phyloP scores from a whole-genome alignment of 2,888 invertebrate genomes.

The Macropis europaea region DNA sequence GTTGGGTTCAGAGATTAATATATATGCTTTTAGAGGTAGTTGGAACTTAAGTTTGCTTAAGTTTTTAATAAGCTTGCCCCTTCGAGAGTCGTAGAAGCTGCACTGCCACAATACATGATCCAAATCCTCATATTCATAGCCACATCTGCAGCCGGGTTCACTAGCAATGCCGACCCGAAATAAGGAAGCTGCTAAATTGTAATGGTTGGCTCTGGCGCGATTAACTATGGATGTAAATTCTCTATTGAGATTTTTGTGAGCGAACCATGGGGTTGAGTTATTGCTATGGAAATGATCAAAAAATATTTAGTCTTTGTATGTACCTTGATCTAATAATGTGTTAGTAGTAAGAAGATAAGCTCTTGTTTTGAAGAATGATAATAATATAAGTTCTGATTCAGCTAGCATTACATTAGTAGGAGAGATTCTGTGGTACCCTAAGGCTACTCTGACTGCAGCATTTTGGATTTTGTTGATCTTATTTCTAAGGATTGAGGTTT shows the following conservation, averaged over 20 bases:
- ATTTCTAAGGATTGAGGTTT: background rate
- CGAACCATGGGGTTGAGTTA: background rate
- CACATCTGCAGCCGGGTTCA: background rate
- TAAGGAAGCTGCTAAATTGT: background rate
- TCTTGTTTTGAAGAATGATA: background rate
- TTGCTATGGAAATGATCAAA: background rate
- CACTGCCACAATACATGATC: constrained; percentile 2
- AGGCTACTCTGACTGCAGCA: background rate
- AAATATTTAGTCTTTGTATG: background rate
- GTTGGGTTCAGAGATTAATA: background rate
- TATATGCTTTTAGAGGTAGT: background rate
- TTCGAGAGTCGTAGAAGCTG: background rate
- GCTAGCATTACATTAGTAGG: background rate
- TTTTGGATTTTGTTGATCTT: background rate
- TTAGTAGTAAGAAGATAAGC: background rate
- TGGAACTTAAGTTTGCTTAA: background rate
- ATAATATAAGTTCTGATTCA: background rate
- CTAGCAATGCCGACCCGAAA: background rate
- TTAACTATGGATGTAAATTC: constrained; percentile 6
- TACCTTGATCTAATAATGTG: background rate
- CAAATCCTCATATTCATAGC: background rate
- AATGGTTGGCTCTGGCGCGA: background rate
- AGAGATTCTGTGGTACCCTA: background rate
- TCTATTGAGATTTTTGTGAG: background rate
- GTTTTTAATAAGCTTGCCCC: background rate